Conservation (phyloP, 2,888 invertebrate species). For the Drosophila neoperkinsi region DNA sequence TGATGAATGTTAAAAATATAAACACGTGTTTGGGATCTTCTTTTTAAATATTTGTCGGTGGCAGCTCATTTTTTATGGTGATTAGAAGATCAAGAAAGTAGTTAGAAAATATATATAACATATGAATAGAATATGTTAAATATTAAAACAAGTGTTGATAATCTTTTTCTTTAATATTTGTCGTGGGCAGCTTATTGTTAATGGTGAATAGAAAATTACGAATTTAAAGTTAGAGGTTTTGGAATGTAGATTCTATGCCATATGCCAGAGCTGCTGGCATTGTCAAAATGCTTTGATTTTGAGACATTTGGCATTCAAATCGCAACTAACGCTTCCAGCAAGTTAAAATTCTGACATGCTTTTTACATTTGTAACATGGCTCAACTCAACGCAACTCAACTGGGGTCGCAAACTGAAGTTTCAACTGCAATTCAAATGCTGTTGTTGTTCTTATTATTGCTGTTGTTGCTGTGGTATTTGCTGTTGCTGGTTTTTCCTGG, state of each 20-base stretch:
- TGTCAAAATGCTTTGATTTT: slow-evolving; percentile 38
- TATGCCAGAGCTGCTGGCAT: slow-evolving; percentile 31
- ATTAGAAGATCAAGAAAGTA: not conserved
- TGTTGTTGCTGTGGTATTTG: slow-evolving; percentile 12
- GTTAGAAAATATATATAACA: not conserved
- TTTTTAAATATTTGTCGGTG: not conserved
- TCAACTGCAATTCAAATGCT: slow-evolving; percentile 27
- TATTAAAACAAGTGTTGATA: not conserved
- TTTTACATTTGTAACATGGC: slow-evolving; percentile 70
- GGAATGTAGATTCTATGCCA: not conserved
- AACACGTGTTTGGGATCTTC: not conserved
- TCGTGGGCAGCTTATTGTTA: not conserved
- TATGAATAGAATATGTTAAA: not conserved
- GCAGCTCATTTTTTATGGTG: not conserved
- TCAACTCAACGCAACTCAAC: slow-evolving; percentile 21
- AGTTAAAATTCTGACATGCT: slow-evolving; percentile 76
- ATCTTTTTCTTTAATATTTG: not conserved
- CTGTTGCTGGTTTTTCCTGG: slow-evolving; percentile 39
- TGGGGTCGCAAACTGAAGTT: slow-evolving; percentile 51
- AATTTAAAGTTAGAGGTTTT: not conserved
- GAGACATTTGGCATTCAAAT: slow-evolving; percentile 61
- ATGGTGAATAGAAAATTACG: not conserved
- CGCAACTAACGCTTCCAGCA: slow-evolving; percentile 55
- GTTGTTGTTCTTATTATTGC: slow-evolving; percentile 10
- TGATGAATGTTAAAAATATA: not conserved